phyloP scores from a whole-genome alignment of 1,140 invertebrate genomes.

The Drosophila novamexicana region DNA sequence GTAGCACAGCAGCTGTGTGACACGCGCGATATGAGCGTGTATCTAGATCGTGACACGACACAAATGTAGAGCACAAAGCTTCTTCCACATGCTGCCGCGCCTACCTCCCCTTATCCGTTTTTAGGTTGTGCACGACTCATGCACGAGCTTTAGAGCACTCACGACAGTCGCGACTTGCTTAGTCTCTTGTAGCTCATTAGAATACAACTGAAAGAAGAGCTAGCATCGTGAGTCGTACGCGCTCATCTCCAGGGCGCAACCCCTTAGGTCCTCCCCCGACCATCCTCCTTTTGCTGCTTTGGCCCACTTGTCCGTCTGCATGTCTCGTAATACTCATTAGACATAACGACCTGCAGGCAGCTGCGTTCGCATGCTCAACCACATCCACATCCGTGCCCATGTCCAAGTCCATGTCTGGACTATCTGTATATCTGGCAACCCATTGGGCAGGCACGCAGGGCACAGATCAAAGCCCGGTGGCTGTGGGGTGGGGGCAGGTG shows the following conservation, averaged over 20 bases:
- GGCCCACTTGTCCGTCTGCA: constrained; percentile 24
- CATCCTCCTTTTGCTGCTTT: background rate
- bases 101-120: no score
- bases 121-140: no score
- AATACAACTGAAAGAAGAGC: background rate
- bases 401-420: no score
- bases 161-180: no score
- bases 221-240: background rate
- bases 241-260: constrained; percentile 1
- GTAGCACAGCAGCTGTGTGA: no score
- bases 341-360: constrained; percentile 71
- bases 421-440: constrained; percentile 47
- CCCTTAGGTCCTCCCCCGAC: background rate
- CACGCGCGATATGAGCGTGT: no score
- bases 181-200: no score
- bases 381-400: constrained; percentile 4
- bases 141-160: no score
- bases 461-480: constrained; percentile 55
- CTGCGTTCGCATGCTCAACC: constrained; percentile 39
- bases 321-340: constrained; percentile 75
- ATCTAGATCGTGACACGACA: no score
- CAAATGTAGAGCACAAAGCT: no score
- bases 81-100: no score
- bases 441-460: constrained; percentile 53
- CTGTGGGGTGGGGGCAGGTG: constrained; percentile 9